phyloP scores from a whole-genome alignment of 2,888 invertebrate genomes.

The Eucera pruinosa region DNA sequence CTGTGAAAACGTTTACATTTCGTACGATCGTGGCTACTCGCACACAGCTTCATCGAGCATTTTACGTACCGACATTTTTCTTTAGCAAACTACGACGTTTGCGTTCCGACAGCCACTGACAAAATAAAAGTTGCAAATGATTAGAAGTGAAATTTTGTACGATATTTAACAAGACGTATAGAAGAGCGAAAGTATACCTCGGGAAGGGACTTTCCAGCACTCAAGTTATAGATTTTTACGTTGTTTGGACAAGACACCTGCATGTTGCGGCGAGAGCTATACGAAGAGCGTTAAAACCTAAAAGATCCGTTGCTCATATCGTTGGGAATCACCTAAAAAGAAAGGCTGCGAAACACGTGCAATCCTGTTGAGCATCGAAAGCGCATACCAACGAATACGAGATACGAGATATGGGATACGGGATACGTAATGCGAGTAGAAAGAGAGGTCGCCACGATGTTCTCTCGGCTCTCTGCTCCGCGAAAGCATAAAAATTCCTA shows the following conservation, averaged over 20 bases:
- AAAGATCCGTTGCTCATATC: conserved; percentile 4
- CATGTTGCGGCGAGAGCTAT: conserved; percentile 86
- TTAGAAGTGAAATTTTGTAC: conserved; percentile 44
- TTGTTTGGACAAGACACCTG: conserved; percentile 97
- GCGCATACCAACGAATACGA: too few species aligned
- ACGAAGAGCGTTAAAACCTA: background rate
- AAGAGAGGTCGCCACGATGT: conserved; percentile 8
- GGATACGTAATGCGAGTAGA: background rate
- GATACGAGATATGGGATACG: too few species aligned
- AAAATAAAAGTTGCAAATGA: conserved; percentile 61
- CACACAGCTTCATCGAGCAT: background rate
- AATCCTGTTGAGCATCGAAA: too few species aligned
- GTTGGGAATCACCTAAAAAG: background rate
- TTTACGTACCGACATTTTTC: conserved; percentile 90
- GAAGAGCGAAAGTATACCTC: conserved; percentile 88
- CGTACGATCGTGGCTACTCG: too few species aligned
- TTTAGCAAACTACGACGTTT: conserved; percentile 92
- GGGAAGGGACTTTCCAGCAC: conserved; percentile 97
- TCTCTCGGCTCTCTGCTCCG: background rate
- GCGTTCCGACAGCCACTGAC: conserved; percentile 94
- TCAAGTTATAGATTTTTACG: conserved; percentile 98
- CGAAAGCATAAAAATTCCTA: conserved; percentile 21
- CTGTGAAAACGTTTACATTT: conserved; percentile 85
- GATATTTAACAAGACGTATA: conserved; percentile 20
- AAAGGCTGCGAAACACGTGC: conserved; percentile 22